Conservation (phyloP, 2,113 vertebrate species). For the Trichechus manatus region DNA sequence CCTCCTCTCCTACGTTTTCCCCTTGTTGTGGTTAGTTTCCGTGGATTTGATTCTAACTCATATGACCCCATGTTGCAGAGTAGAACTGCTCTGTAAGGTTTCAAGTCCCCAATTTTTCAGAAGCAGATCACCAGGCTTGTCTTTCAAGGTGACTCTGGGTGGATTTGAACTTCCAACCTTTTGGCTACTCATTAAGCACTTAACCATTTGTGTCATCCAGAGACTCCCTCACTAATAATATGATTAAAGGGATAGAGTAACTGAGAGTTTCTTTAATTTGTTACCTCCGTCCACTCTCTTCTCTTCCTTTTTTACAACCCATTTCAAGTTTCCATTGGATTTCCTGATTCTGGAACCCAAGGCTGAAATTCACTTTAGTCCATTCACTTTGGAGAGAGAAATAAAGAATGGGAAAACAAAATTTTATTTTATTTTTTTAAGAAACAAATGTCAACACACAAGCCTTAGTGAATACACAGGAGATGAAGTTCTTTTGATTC, state of each 20-base stretch:
- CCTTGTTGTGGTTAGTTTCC: neutral
- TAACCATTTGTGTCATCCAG: neutral
- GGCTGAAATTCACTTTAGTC: slow-evolving; percentile 83
- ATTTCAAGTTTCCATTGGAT: slow-evolving; percentile 74
- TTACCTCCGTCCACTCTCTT: slow-evolving; percentile 24
- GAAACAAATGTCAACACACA: slow-evolving; percentile 85
- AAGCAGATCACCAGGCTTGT: neutral
- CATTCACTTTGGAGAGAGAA: slow-evolving; percentile 83
- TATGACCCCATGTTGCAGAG: neutral
- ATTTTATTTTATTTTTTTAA: slow-evolving; percentile 75
- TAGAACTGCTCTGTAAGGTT: neutral
- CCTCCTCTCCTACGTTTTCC: neutral
- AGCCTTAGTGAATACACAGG: slow-evolving; percentile 80
- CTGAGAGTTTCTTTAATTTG: neutral
- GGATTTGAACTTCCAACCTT: neutral
- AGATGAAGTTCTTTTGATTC: slow-evolving; percentile 87
- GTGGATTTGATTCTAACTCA: neutral
- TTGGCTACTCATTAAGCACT: neutral
- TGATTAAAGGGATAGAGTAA: neutral
- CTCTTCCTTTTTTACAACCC: slow-evolving; percentile 29
- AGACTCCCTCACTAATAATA: neutral
- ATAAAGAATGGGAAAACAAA: slow-evolving; percentile 83
- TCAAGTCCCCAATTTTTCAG: neutral
- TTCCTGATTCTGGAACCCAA: slow-evolving; percentile 80
- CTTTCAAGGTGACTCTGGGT: neutral